Base-by-base conservation (phyloP, 2,888 invertebrate genomes). In the Latrodectus elegans region DNA sequence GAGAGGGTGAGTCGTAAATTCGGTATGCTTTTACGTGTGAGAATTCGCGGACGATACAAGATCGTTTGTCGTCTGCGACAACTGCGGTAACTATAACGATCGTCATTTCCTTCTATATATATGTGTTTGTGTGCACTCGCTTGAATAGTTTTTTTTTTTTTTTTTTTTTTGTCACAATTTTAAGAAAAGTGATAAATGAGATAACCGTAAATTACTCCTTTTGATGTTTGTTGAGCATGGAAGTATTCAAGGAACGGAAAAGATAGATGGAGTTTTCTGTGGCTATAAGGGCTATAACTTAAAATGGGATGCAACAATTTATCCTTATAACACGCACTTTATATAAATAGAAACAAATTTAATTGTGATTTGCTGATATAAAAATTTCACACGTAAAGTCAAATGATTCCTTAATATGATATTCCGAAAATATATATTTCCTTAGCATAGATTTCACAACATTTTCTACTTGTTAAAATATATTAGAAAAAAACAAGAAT, bases 31-130 rank as follows among this genome's bases (percentile, higher is more conserved):
- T 81, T 80, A 80, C 81, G 86, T 65, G 73, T 84, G 72, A 65
- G 84, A 78, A 84, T 84, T 74, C 60, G 78, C 73, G 67, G 78
- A 74, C 70, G 79, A 85, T 79, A 85, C 84, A 85, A 51, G 84
- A 76, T 86, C 86, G 86, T 86, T 86, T 86, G 86, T 86, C 81
- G 81, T 52, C 65, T 72, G 86, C 80, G 75, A 86, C 86, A 80
- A 86, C 86, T 76, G 84, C 72, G 22, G 78, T 60, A 55, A 84
- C 78, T 72, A 78, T 55, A 22, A 76, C 81, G 60, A 17, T 70
- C 80, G 55, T 64, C 75, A 76, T 80, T 80, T 51, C 72, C 10
- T 71, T 38, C 67, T 85, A 17, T 77, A 22, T 22, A 55, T 49
- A 14, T 74, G 10, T 55, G 12, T 75, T 55, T 67, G 64, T 79